Evolutionary conservation across 2,113 vertebrate species (phyloP).

Genomic region (Irena cyanogastra): DNA sequence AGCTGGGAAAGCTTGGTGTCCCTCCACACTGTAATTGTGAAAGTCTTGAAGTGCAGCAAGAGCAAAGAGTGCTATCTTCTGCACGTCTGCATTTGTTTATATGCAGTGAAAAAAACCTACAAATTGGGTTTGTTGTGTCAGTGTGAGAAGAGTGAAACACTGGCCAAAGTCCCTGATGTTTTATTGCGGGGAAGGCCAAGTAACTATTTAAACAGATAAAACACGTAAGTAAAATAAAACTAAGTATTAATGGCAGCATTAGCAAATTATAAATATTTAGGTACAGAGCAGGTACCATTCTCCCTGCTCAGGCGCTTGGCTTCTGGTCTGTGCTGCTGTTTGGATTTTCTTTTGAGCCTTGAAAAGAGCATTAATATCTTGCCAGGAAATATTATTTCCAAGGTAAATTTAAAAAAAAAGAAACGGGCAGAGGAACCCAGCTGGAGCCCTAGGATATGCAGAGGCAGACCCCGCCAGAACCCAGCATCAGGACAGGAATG

Average conservation of each 20-base stretch:
- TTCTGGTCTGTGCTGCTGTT: background rate
- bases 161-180: background rate
- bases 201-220: background rate
- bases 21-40: fast-evolving
- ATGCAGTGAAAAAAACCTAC: background rate
- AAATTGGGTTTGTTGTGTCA: background rate
- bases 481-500: fast-evolving
- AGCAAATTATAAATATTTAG: constrained; percentile 15
- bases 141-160: background rate
- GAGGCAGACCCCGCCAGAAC: background rate
- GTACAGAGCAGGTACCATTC: background rate
- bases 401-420: background rate
- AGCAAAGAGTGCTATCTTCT: background rate
- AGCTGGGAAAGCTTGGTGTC: background rate
- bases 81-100: background rate
- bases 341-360: constrained; percentile 8
- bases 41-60: background rate
- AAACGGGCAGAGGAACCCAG: background rate
- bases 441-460: background rate
- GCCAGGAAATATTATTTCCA: constrained; percentile 59
- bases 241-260: background rate
- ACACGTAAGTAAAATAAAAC: background rate
- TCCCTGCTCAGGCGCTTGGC: background rate
- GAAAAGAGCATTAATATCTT: constrained; percentile 53
- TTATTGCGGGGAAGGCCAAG: background rate